These are phyloP conservation scores for Zalophus californianus DNA, from an alignment of 2,797 vertebrate genomes.

Conservation along the genomic window DNA sequence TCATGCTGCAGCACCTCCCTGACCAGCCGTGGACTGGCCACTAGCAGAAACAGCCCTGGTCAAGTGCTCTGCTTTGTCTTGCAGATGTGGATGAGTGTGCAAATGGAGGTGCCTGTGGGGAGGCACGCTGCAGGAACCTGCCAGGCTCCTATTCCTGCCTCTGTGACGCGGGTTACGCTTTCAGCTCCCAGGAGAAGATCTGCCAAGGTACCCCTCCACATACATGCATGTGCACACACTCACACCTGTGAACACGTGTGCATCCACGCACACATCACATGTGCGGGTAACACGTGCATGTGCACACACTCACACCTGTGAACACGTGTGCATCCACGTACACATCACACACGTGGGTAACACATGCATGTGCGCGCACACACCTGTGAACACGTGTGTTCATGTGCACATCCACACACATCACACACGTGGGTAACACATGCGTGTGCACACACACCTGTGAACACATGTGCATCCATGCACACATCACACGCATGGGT, in stretches of 20 bases:
- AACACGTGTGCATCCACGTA: too few species aligned
- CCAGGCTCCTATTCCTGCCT: slow-evolving; percentile 92
- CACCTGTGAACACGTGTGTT: too few species aligned
- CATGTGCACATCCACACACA: too few species aligned
- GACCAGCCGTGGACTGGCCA: neutral
- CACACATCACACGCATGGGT: too few species aligned
- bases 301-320: neutral
- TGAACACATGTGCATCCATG: too few species aligned
- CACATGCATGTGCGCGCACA: neutral
- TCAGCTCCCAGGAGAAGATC: slow-evolving; percentile 90
- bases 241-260: neutral
- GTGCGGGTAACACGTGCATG: too few species aligned
- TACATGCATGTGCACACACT: too few species aligned
- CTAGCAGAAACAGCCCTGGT: neutral
- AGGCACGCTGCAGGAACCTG: slow-evolving; percentile 92
- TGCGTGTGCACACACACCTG: neutral
- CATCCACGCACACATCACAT: neutral
- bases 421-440: too few species aligned
- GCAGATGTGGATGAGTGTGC: slow-evolving; percentile 95
- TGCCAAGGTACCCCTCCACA: slow-evolving; percentile 90
- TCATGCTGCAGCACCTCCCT: neutral
- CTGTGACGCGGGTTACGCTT: slow-evolving; percentile 93
- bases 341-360: too few species aligned
- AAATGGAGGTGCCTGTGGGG: slow-evolving; percentile 91
- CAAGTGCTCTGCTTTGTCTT: slow-evolving; percentile 74